Base-by-base conservation (phyloP, 2,797 vertebrate species). In the Glyptemys insculpta region DNA sequence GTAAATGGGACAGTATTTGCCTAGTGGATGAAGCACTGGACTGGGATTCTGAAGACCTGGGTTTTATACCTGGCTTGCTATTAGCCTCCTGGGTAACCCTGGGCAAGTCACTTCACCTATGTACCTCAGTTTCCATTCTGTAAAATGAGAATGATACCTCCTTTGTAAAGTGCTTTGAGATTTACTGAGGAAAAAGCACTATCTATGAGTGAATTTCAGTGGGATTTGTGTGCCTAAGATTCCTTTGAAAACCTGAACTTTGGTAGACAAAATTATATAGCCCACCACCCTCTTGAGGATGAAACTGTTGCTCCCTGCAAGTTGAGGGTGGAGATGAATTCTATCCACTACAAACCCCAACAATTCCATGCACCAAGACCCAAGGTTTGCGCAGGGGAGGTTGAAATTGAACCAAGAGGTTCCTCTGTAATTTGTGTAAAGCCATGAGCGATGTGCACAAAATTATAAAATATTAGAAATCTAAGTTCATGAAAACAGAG, bases 311-410 rank as follows among this genome's bases (percentile, higher is more conserved):
- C 12, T n/a, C 83, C 34, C 62, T 37, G 34, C 8, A 62, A 59
- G 11, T 14, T 50, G 27, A 31, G 62, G 23, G 0, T 29, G 12
- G 27, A 31, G 53, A 6, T 21, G 23, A n/a, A 11, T 15, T 1
- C n/a, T 18, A 78, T 41, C 25, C 50, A 0, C 52, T 50, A 85
- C n/a, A 79, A 94, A 83, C 0, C 1, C 29, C 19, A 25, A 10
- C 8, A 81, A 49, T 2, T 68, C 9, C 19, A n/a, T 76, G 44
- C 34, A 27, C 0, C 0, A 50, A 27, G 3, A 1, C 52, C 74
- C 74, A 80, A 44, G 3, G 41, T 49, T 76, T 76, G 25, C 14
- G 0, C 19, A 23, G 76, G 59, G 4, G 12, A 95, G 23, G 53
- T 79, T 25, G 8, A 87, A 79, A 68, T 85, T 87, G 49, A 83